phyloP scores from a whole-genome alignment of 2,888 invertebrate species.

The Sinelater perroti region DNA sequence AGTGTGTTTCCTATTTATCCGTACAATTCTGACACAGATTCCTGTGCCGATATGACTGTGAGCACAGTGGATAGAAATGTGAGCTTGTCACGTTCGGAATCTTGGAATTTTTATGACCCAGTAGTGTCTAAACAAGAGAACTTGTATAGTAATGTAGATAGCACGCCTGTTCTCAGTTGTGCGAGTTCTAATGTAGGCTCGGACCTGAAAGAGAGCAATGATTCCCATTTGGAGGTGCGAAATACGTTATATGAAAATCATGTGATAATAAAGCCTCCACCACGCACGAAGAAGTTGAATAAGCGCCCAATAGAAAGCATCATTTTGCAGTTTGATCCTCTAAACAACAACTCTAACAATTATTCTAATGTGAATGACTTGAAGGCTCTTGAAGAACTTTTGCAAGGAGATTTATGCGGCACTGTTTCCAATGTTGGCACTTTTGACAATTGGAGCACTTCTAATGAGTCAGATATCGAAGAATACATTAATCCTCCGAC shows the following conservation, averaged over 20 bases:
- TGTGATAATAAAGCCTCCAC: slow-evolving; percentile 45
- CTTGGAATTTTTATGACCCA: slow-evolving; percentile 65
- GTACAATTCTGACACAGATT: slow-evolving; percentile 51
- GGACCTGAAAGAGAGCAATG: slow-evolving; percentile 26
- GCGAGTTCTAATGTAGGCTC: slow-evolving; percentile 26
- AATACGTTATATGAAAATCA: slow-evolving; percentile 64
- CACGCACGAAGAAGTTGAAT: slow-evolving; percentile 32
- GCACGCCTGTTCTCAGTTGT: slow-evolving; percentile 48
- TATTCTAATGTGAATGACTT: slow-evolving; percentile 67
- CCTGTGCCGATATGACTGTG: slow-evolving; percentile 44
- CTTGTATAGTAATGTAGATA: slow-evolving; percentile 51
- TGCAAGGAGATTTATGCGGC: slow-evolving; percentile 75
- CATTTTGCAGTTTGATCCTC: slow-evolving; percentile 79
- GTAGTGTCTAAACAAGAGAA: slow-evolving; percentile 41
- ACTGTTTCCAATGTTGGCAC: slow-evolving; percentile 61
- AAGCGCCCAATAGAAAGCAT: slow-evolving; percentile 65
- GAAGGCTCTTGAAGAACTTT: slow-evolving; percentile 70
- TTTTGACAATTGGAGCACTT: slow-evolving; percentile 62
- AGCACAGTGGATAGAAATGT: slow-evolving; percentile 49
- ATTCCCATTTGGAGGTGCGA: slow-evolving; percentile 38
- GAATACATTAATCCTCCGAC: slow-evolving; percentile 67
- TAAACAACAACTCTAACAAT: slow-evolving; percentile 52
- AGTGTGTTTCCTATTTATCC: slow-evolving; percentile 60
- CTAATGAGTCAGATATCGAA: slow-evolving; percentile 62
- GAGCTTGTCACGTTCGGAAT: slow-evolving; percentile 60